Conservation (phyloP, 2,113 vertebrate genomes). For the Cygnus buccinator region DNA sequence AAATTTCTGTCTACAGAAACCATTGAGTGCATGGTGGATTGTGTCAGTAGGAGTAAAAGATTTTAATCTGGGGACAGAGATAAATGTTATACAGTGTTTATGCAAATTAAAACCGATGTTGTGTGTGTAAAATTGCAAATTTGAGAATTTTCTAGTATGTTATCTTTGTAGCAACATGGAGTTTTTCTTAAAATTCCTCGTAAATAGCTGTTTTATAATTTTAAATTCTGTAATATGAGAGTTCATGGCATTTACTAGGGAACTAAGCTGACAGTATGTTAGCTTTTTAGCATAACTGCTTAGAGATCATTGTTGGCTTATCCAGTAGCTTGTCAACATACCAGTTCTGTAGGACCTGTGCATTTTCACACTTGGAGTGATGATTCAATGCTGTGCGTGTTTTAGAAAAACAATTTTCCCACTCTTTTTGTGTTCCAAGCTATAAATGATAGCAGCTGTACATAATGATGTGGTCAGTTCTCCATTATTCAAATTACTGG, state of each 20-base stretch:
- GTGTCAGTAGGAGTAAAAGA: neutral
- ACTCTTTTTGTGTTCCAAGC: neutral
- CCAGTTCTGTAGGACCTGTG: neutral
- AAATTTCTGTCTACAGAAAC: neutral
- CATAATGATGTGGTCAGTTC: neutral
- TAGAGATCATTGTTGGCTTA: neutral
- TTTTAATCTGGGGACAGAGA: neutral
- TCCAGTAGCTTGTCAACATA: neutral
- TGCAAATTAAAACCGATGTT: neutral
- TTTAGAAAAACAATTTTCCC: neutral
- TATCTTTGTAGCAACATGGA: neutral
- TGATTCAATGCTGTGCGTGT: neutral
- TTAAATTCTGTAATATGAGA: neutral
- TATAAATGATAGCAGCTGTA: neutral
- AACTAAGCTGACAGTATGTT: neutral
- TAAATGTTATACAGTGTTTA: neutral
- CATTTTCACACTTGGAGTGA: neutral
- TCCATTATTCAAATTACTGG: neutral
- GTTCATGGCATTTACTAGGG: neutral
- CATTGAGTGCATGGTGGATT: neutral
- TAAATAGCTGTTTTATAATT: neutral
- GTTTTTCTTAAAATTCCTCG: neutral
- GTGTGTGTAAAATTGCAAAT: neutral
- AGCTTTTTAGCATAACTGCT: neutral
- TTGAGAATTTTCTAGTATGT: neutral